Evolutionary conservation across 2,888 invertebrate species (phyloP).

Genomic region (Palloptera scutellata): DNA sequence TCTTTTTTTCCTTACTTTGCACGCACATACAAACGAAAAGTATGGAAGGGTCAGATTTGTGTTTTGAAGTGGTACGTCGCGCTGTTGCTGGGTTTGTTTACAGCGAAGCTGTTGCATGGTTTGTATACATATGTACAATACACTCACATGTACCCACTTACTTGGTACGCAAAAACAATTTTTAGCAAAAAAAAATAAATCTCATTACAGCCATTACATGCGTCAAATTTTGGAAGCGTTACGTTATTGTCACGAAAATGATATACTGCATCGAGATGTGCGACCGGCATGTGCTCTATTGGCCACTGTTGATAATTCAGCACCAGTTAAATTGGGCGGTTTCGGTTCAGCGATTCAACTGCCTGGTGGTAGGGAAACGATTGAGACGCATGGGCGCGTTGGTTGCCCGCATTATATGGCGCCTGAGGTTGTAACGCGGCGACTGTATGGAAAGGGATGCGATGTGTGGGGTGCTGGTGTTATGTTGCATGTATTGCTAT

Average conservation of each 20-base stretch:
- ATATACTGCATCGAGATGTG: constrained; percentile 97
- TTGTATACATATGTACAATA: constrained; percentile 54
- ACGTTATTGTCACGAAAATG: constrained; percentile 97
- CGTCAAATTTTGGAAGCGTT: constrained; percentile 96
- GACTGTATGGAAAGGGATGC: constrained; percentile 91
- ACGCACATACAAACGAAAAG: constrained; percentile 65
- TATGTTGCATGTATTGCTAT: constrained; percentile 89
- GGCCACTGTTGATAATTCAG: constrained; percentile 96
- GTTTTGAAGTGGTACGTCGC: constrained; percentile 96
- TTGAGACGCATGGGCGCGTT: constrained; percentile 76
- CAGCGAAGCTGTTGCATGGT: constrained; percentile 99
- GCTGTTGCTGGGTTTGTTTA: constrained; percentile 98
- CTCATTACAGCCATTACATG: constrained; percentile 88
- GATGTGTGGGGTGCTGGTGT: constrained; percentile 99
- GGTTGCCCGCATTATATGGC: constrained; percentile 99
- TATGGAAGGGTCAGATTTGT: constrained; percentile 98
- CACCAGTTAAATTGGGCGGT: constrained; percentile 96
- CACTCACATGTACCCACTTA: not conserved
- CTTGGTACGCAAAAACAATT: not conserved
- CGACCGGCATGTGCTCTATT: constrained; percentile 96
- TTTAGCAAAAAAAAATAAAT: not conserved
- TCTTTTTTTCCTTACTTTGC: constrained; percentile 24
- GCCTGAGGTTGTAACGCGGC: constrained; percentile 93
- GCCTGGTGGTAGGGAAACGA: constrained; percentile 76
- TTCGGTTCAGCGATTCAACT: constrained; percentile 96